Percentiles rank a stretch among this genome's conserved stretches.
Evolutionary conservation across 2,797 vertebrate species (phyloP).

Genomic region (Phoebastria nigripes): DNA sequence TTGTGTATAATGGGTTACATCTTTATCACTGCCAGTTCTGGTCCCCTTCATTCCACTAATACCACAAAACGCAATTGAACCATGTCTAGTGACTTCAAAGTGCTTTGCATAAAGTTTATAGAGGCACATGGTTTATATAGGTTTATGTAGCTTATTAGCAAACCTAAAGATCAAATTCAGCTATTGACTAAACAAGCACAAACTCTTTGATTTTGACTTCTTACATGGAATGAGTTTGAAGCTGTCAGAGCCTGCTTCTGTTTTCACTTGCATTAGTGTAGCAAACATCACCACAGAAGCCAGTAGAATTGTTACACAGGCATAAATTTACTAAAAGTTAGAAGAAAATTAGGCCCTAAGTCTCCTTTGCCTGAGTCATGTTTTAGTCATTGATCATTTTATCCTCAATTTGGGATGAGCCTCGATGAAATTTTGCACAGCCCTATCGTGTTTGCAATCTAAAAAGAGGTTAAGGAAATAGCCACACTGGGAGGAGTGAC

Average conservation of each 20-base stretch:
- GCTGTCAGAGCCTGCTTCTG: not conserved
- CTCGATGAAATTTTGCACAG: conserved; percentile 30
- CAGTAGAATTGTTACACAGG: not conserved
- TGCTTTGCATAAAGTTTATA: not conserved
- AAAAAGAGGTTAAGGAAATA: conserved; percentile 66
- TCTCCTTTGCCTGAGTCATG: conserved; percentile 42
- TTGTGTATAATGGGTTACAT: not conserved
- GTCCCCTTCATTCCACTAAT: not conserved
- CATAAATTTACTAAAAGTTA: conserved; percentile 20
- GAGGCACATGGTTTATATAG: not conserved
- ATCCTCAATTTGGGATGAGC: conserved; percentile 42
- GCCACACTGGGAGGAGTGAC: conserved; percentile 65
- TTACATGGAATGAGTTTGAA: not conserved
- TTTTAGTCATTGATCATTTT: conserved; percentile 62
- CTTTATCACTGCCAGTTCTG: not conserved
- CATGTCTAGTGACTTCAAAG: not conserved
- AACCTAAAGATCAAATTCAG: not conserved
- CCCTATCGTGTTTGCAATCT: conserved; percentile 24
- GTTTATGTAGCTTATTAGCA: not conserved
- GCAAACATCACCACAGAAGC: not conserved
- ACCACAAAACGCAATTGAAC: not conserved
- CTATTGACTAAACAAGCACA: not conserved
- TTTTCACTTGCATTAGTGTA: not conserved
- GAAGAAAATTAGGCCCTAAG: conserved; percentile 24
- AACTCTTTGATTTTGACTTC: not conserved